Base-by-base conservation (phyloP, 1,140 invertebrate species). In the Zaprionus ornatus region DNA sequence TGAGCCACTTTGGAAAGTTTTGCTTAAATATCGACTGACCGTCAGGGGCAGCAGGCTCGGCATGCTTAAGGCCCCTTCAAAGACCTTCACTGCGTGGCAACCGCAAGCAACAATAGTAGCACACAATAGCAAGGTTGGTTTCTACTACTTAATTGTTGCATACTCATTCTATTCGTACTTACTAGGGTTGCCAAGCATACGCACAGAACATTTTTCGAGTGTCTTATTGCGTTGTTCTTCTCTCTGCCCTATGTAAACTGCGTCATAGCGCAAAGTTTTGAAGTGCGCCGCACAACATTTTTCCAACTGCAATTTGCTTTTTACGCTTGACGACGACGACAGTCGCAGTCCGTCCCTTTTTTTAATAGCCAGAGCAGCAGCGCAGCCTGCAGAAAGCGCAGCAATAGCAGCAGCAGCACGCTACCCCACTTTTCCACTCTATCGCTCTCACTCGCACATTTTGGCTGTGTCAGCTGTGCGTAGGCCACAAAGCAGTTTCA, bases 401-500 rank as follows among this genome's bases (percentile, higher is more conserved):
- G 56, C 29, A 15, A 45, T 9, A 42, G 35, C 13, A 37, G 35
- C 7, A 37, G 3, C 12, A 19, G 15, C 35, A 23, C 72, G 57
- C 70, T 9, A 77, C 70, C 74, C 70, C 60, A 77, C 64, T 77
- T 62, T 62, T 23, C 25, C 52, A 17, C 12, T n/a, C 7, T 73
- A 37, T 62, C 63, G 54, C n/a, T 55, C 64, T 60, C 71, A 15
- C 70, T 73, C 75, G 3, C 63, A 52, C 63, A 55, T 3, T 40
- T 27, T 17, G 48, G 23, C 64, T 62, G 40, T 55, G 40, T 72
- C 75, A 77, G 75, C 75, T 77, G 75, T 77, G 75, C 75, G 75
- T 77, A 74, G 75, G 64, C 75, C 64, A 68, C 70, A 74, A 69
- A 67, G 62, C 69, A 73, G 55, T 77, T 77, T 74, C 75, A 54